phyloP scores from a whole-genome alignment of 2,888 invertebrate species.

The Mactromeris polynyma region DNA sequence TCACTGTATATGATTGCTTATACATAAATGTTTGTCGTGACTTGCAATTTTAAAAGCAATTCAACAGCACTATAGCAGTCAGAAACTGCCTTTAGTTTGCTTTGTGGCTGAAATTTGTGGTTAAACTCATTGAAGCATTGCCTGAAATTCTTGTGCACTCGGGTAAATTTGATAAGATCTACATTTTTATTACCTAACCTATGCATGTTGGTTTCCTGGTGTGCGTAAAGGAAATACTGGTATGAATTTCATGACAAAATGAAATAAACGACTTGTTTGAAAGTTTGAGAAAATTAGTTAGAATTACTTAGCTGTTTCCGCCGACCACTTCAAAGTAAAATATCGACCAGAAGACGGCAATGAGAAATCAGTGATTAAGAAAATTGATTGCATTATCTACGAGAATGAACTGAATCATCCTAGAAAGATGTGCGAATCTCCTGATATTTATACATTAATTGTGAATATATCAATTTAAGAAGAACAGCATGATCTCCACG shows the following conservation, averaged over 20 bases:
- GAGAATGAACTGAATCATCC: not conserved
- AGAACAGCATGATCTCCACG: too few species aligned
- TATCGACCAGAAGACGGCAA: not conserved
- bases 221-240: not conserved
- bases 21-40: not conserved
- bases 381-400: not conserved
- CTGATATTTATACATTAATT: too few species aligned
- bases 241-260: too few species aligned
- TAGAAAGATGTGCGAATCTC: too few species aligned
- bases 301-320: not conserved
- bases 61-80: not conserved
- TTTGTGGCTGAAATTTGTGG: not conserved
- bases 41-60: not conserved
- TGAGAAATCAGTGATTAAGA: not conserved
- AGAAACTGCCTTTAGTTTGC: not conserved
- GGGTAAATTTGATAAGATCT: not conserved
- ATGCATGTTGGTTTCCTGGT: conserved; percentile 1
- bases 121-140: not conserved
- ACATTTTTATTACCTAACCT: not conserved
- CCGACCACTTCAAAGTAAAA: not conserved
- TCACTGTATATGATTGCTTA: not conserved
- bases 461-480: too few species aligned
- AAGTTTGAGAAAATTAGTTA: not conserved
- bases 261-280: not conserved
- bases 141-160: not conserved